Evolutionary conservation across 2,888 invertebrate genomes (phyloP).

Genomic region (Cheiracanthium punctorium): DNA sequence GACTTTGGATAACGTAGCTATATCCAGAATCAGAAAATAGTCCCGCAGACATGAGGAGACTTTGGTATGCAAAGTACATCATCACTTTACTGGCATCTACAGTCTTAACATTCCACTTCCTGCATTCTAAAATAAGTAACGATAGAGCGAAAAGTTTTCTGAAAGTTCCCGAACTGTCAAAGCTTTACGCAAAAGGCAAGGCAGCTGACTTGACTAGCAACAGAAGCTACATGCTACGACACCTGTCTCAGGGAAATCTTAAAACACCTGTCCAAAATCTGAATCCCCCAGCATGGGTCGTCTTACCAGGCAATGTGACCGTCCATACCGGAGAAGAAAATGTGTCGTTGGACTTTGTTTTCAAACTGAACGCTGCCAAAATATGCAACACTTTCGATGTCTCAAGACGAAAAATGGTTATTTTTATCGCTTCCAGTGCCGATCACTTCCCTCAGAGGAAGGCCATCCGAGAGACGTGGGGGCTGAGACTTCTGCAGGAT

Average conservation of each 20-base stretch:
- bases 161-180: not conserved
- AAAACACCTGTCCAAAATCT: not conserved
- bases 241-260: conserved; percentile 32
- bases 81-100: conserved; percentile 46
- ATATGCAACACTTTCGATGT: conserved; percentile 62
- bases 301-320: conserved; percentile 57
- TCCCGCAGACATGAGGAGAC: conserved; percentile 48
- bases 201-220: not conserved
- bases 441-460: conserved; percentile 71
- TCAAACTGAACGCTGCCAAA: conserved; percentile 65
- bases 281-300: conserved; percentile 28
- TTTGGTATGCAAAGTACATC: conserved; percentile 54
- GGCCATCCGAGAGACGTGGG: conserved; percentile 74
- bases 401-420: conserved; percentile 42
- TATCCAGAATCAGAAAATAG: not conserved
- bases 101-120: conserved; percentile 50
- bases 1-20: conserved; percentile 6
- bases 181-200: not conserved
- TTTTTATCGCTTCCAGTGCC: conserved; percentile 72
- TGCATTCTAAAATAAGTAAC: conserved; percentile 19
- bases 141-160: not conserved
- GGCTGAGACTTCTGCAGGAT: conserved; percentile 71
- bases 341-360: conserved; percentile 22
- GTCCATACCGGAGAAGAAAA: conserved; percentile 58
- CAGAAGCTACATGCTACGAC: conserved; percentile 24